A percentile compares a stretch with the other conserved stretches of the same genome.
Conservation (phyloP, 2,888 invertebrate genomes). For the Zeuzera pyrina region DNA sequence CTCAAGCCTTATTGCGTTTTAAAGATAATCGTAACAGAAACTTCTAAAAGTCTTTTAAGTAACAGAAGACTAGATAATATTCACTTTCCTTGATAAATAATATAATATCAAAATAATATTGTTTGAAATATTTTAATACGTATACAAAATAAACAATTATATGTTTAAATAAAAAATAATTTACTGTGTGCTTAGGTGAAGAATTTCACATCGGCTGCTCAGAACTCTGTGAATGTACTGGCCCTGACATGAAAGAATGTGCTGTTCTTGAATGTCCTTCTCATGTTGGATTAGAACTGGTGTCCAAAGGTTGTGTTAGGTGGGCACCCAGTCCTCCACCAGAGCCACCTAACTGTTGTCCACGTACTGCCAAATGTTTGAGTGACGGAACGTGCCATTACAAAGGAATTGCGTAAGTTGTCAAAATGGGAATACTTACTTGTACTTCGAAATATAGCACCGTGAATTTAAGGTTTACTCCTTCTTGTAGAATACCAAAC, state of each 20-base stretch:
- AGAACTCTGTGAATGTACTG: slow-evolving; percentile 83
- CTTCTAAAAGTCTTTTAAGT: no score
- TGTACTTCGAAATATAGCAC: no score
- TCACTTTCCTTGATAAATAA: no score
- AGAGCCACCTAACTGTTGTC: slow-evolving; percentile 85
- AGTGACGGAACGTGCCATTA: slow-evolving; percentile 88
- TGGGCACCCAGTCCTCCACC: slow-evolving; percentile 89
- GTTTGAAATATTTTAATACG: no score
- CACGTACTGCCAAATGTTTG: slow-evolving; percentile 82
- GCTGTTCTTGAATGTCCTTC: slow-evolving; percentile 87
- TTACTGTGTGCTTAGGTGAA: slow-evolving; percentile 60
- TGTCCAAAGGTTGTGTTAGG: slow-evolving; percentile 86
- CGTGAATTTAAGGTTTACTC: background rate
- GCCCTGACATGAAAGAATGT: slow-evolving; percentile 77
- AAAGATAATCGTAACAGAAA: no score
- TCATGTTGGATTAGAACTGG: slow-evolving; percentile 86
- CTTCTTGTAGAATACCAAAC: slow-evolving; percentile 74
- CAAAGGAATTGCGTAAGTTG: slow-evolving; percentile 72
- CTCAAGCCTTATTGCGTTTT: no score
- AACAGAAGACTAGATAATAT: no score
- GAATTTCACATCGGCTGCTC: slow-evolving; percentile 89
- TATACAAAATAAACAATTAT: no score
- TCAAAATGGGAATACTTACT: no score
- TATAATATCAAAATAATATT: no score
- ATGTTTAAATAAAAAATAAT: no score